Evolutionary conservation across 2,888 invertebrate species (phyloP), one percentile per base, ranked within the genome.

Genomic region (Drosophila meridionalis): DNA sequence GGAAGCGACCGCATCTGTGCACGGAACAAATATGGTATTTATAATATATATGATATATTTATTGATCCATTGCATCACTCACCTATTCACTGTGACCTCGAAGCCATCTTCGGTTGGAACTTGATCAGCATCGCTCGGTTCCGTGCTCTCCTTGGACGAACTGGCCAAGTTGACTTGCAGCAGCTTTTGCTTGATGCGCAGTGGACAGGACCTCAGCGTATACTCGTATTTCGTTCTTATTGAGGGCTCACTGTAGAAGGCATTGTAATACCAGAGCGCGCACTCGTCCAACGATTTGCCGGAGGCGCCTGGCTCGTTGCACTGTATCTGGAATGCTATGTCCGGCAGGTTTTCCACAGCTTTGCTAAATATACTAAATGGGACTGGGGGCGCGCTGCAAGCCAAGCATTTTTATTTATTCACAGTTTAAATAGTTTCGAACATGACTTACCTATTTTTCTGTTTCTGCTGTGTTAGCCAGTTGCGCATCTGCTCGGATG

Each of bases 251-350:
- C 20, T 57, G 47, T 80, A 84, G 36, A 85, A 84, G 0, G 58
- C 48, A 12, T 73, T 28, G 47, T 83, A 84, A 26, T 69, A 85
- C 85, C 85, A 84, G 1, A n/a, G 1, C 3, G 84, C 80, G 40
- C 85, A 83, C 12, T 85, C 80, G 9, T 84, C 83, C 32, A 82
- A 45, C 4, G 82, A 57, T 20, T 62, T 59, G 0, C 0, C 5
- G 0, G 5, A 3, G 9, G 20, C 47, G 0, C 3, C 47, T 12
- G 55, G 8, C 8, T 72, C 60, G 0, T 47, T 42, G 28, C 64
- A 26, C 45, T 83, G 80, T 28, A 84, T 50, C 7, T 80, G 50
- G n/a, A 74, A 76, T 9, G 74, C 76, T 26, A 84, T 82, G 14
- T 86, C 82, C 2, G 71, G 60, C 1, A 84, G 63, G 32, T 84